Percentiles rank a stretch among this genome's conserved stretches.
These are phyloP conservation scores for Takifugu rubripes DNA, from an alignment of 2,797 vertebrate genomes.

Conservation along the genomic window DNA sequence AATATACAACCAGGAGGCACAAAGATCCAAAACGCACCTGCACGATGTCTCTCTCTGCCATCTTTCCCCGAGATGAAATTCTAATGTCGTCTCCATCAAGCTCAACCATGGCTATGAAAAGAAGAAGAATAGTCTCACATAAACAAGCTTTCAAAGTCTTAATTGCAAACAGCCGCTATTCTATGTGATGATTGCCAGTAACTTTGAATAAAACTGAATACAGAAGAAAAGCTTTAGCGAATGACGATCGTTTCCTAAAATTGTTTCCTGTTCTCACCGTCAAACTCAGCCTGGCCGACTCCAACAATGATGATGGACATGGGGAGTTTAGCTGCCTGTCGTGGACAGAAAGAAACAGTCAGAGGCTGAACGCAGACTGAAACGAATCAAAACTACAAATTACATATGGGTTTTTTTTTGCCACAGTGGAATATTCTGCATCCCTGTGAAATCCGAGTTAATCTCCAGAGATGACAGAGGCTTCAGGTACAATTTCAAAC, in stretches of 20 bases:
- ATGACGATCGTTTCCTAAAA: neutral
- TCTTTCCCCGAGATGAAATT: constrained; percentile 90
- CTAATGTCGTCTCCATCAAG: constrained; percentile 91
- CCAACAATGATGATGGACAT: constrained; percentile 98
- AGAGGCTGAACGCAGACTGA: too few species aligned
- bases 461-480: too few species aligned
- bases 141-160: neutral
- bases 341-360: constrained; percentile 44
- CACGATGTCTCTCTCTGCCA: constrained; percentile 92
- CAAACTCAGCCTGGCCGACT: constrained; percentile 94
- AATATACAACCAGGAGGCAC: neutral
- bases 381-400: too few species aligned
- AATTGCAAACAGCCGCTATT: neutral
- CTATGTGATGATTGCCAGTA: neutral
- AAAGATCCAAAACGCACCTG: constrained; percentile 77
- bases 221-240: neutral
- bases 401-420: too few species aligned
- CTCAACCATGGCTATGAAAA: constrained; percentile 89
- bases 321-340: constrained; percentile 90
- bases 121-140: constrained; percentile 7
- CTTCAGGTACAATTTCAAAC: too few species aligned
- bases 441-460: too few species aligned
- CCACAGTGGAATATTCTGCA: too few species aligned
- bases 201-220: constrained; percentile 14
- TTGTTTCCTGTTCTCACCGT: constrained; percentile 77